Conservation (phyloP, 2,797 vertebrate species). For the Cetoscarus ocellatus region DNA sequence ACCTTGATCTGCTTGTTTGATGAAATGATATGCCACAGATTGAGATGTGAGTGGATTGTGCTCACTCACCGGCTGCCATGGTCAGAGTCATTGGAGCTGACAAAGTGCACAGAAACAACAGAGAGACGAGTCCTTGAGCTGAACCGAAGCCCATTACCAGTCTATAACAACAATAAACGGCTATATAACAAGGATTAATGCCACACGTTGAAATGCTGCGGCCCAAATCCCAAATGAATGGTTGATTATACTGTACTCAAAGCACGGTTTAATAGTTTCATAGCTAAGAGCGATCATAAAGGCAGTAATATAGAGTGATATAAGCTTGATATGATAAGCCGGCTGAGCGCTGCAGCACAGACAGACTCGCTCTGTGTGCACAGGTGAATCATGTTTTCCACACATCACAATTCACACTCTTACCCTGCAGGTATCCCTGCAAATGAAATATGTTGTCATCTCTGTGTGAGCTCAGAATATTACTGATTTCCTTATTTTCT, state of each 20-base stretch:
- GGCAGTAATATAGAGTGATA: constrained; percentile 24
- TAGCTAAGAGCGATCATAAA: constrained; percentile 28
- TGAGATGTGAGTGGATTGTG: constrained; percentile 60
- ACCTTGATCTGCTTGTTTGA: constrained; percentile 67
- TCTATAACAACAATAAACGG: constrained; percentile 56
- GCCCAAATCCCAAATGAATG: constrained; percentile 30
- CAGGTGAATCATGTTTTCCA: constrained; percentile 32
- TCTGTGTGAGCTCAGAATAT: constrained; percentile 47
- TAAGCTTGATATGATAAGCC: constrained; percentile 4
- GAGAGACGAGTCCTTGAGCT: constrained; percentile 65
- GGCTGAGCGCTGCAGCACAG: constrained; percentile 1
- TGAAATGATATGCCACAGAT: constrained; percentile 53
- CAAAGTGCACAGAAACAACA: constrained; percentile 45
- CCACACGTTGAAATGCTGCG: constrained; percentile 28
- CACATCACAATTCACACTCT: constrained; percentile 37
- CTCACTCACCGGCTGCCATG: constrained; percentile 46
- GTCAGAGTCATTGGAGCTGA: constrained; percentile 57
- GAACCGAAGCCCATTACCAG: constrained; percentile 52
- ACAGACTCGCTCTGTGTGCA: not conserved
- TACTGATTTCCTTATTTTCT: constrained; percentile 17
- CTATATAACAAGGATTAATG: constrained; percentile 49
- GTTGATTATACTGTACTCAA: constrained; percentile 3
- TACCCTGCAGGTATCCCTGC: constrained; percentile 23
- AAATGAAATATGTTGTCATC: constrained; percentile 48
- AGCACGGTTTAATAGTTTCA: constrained; percentile 23